Percentiles rank a stretch among this genome's conserved stretches.
phyloP scores from a whole-genome alignment of 2,888 invertebrate species.

The Calameuta idolon region DNA sequence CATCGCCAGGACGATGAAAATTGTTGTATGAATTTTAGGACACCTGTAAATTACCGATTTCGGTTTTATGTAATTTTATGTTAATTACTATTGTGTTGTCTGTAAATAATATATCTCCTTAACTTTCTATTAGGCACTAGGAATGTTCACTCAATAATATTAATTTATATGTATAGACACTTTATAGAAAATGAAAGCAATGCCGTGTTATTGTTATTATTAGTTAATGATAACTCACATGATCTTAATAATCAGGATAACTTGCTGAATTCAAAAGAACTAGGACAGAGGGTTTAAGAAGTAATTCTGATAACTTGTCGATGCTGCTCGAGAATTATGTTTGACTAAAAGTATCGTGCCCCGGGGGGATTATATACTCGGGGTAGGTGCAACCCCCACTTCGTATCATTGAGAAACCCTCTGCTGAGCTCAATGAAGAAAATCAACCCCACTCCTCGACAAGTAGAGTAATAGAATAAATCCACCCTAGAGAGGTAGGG shows the following conservation, averaged over 20 bases:
- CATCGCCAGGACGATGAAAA: slow-evolving; percentile 17
- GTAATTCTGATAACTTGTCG: background rate
- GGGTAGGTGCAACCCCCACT: background rate
- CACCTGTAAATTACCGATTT: slow-evolving; percentile 11
- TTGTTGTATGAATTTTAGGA: slow-evolving; percentile 13
- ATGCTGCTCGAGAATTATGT: background rate
- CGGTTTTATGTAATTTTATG: background rate
- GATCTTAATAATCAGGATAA: background rate
- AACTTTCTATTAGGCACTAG: background rate
- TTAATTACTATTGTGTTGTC: background rate
- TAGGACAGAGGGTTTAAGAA: background rate
- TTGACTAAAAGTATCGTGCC: background rate
- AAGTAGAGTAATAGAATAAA: background rate
- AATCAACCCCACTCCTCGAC: background rate
- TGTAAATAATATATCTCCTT: background rate
- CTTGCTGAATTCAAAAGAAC: background rate
- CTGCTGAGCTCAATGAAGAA: background rate
- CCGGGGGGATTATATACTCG: background rate
- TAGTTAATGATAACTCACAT: background rate
- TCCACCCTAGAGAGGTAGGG: background rate
- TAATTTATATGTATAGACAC: background rate
- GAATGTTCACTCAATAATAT: background rate
- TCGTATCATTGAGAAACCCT: background rate
- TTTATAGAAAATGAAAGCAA: background rate
- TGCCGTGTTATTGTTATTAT: background rate